Evolutionary conservation across 2,888 invertebrate genomes (phyloP).

Genomic region (Theretra japonica): DNA sequence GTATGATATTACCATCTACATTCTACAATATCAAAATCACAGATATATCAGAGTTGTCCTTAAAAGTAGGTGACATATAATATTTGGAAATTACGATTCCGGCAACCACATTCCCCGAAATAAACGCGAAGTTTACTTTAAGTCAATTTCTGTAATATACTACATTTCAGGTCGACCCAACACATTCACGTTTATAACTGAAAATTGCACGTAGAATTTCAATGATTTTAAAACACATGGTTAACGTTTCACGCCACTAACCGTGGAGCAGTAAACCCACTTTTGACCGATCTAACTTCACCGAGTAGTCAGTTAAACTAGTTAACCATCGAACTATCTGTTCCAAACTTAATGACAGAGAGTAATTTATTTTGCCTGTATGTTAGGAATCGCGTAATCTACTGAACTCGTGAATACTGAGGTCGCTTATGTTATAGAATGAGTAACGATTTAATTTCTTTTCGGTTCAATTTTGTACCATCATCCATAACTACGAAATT

Average conservation of each 20-base stretch:
- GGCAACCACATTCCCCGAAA: too few species aligned
- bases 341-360: constrained; percentile 10
- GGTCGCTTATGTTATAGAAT: neutral
- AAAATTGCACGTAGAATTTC: neutral
- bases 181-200: too few species aligned
- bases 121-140: too few species aligned
- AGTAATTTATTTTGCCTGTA: constrained; percentile 2
- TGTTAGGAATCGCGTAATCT: neutral
- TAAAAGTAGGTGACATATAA: too few species aligned
- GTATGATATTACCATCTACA: too few species aligned
- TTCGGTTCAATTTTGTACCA: neutral
- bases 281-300: constrained; percentile 5
- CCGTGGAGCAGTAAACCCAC: neutral
- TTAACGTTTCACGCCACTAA: neutral
- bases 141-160: too few species aligned
- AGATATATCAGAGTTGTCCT: too few species aligned
- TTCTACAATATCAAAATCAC: too few species aligned
- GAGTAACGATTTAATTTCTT: neutral
- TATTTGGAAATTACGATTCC: too few species aligned
- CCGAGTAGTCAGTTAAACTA: neutral
- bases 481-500: too few species aligned
- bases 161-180: too few species aligned
- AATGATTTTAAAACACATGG: neutral
- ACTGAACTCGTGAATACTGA: neutral
- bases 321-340: neutral